A percentile compares a stretch with the other conserved stretches of the same genome.
phyloP scores from a whole-genome alignment of 1,140 invertebrate genomes.

The Heterodera carotae region DNA sequence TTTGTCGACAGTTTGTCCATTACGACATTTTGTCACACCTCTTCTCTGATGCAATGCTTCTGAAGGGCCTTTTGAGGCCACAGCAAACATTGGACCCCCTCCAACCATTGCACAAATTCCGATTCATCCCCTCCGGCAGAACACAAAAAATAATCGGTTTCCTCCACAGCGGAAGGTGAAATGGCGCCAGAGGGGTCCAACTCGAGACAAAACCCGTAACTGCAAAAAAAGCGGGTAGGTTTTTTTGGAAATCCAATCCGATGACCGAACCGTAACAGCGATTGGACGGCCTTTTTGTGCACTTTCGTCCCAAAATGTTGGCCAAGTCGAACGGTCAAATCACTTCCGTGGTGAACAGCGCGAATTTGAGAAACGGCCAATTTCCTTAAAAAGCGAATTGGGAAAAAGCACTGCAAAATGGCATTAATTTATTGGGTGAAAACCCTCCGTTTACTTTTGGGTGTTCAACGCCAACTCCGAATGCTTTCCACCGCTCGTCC shows the following conservation, averaged over 20 bases:
- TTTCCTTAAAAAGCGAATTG: constrained; percentile 12
- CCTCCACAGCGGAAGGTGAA: background rate
- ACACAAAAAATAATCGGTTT: constrained; percentile 12
- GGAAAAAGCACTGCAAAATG: constrained; percentile 22
- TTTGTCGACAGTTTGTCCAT: background rate
- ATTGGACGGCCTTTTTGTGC: constrained; percentile 36
- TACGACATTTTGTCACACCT: constrained; percentile 20
- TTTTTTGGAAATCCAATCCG: too few species aligned
- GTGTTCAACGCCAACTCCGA: constrained; percentile 5
- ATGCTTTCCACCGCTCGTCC: constrained; percentile 8
- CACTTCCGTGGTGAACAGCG: constrained; percentile 31
- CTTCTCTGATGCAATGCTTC: constrained; percentile 26
- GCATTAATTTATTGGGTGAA: constrained; percentile 3
- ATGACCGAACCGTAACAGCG: constrained; percentile 2
- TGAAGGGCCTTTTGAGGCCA: constrained; percentile 34
- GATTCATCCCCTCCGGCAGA: constrained; percentile 35
- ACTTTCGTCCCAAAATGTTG: constrained; percentile 38
- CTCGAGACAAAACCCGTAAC: constrained; percentile 38
- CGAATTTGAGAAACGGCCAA: constrained; percentile 32
- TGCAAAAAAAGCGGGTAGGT: background rate
- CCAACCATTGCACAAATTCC: constrained; percentile 28
- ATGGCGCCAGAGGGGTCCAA: constrained; percentile 16
- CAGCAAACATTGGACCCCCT: constrained; percentile 37
- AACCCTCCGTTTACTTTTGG: constrained; percentile 6
- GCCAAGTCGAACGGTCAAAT: constrained; percentile 35